Conservation (phyloP, 2,888 invertebrate species). For the Ceramica pisi region DNA sequence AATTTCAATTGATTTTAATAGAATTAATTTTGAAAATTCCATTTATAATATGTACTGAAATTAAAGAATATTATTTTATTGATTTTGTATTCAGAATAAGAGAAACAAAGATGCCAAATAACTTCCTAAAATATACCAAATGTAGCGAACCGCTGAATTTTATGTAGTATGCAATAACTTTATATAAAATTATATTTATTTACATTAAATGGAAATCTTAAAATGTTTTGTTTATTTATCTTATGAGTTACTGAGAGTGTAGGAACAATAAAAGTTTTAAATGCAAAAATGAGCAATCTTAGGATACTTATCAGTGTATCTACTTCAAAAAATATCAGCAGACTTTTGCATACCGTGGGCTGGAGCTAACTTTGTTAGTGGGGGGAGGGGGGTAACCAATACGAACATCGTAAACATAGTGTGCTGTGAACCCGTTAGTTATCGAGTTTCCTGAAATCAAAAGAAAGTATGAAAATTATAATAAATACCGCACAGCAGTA, state of each 20-base stretch:
- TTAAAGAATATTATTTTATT: conserved; percentile 5
- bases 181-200: conserved; percentile 65
- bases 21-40: neutral
- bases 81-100: neutral
- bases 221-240: conserved; percentile 63
- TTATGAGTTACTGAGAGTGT: conserved; percentile 21
- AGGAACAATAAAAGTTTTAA: conserved; percentile 31
- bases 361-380: too few relatives aligned
- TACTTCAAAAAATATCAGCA: too few relatives aligned
- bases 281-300: too few relatives aligned
- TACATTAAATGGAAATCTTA: conserved; percentile 66
- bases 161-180: conserved; percentile 54
- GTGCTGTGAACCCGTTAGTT: too few relatives aligned
- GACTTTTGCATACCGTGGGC: too few relatives aligned
- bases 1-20: neutral
- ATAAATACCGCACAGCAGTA: neutral
- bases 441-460: too few relatives aligned
- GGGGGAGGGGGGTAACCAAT: too few relatives aligned
- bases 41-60: neutral
- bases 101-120: conserved; percentile 45
- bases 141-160: conserved; percentile 57
- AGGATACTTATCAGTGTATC: too few relatives aligned
- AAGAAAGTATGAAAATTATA: too few relatives aligned
- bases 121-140: conserved; percentile 52
- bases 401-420: too few relatives aligned